Evolutionary conservation across 2,888 invertebrate species (phyloP).

Genomic region (Selenia dentaria): DNA sequence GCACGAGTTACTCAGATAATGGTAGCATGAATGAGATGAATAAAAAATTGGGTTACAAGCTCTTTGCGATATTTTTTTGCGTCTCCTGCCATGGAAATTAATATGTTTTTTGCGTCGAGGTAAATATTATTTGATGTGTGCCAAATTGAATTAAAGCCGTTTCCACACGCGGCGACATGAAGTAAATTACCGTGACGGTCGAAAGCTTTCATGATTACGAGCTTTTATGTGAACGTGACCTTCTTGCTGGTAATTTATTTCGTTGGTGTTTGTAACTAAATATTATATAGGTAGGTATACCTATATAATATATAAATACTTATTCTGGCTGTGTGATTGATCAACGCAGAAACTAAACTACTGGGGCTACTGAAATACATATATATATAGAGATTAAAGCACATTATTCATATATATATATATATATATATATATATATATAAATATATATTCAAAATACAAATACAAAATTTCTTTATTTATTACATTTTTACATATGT

Average conservation of each 20-base stretch:
- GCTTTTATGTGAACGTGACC: constrained; percentile 10
- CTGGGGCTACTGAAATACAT: too few species aligned
- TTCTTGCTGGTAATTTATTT: constrained; percentile 4
- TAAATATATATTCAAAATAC: too few species aligned
- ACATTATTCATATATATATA: too few species aligned
- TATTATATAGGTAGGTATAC: too few species aligned
- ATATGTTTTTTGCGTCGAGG: constrained; percentile 25
- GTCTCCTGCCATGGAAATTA: constrained; percentile 30
- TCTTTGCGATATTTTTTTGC: constrained; percentile 20
- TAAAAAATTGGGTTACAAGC: constrained; percentile 1
- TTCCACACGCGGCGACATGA: constrained; percentile 14
- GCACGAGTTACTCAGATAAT: too few species aligned
- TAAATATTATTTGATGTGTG: constrained; percentile 19
- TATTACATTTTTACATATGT: too few species aligned
- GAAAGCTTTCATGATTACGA: constrained; percentile 11
- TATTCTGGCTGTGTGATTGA: too few species aligned
- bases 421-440: too few species aligned
- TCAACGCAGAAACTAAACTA: too few species aligned
- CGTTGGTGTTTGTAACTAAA: background rate
- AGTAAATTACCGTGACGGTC: constrained; percentile 8
- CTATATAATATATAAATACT: too few species aligned
- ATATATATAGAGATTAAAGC: too few species aligned
- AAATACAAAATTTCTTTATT: too few species aligned
- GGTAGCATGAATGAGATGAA: background rate
- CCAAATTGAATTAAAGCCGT: constrained; percentile 32